A percentile compares a stretch with the other conserved stretches of the same genome.
Evolutionary conservation across 1,140 invertebrate species (phyloP).

Genomic region (Sinella curviseta): DNA sequence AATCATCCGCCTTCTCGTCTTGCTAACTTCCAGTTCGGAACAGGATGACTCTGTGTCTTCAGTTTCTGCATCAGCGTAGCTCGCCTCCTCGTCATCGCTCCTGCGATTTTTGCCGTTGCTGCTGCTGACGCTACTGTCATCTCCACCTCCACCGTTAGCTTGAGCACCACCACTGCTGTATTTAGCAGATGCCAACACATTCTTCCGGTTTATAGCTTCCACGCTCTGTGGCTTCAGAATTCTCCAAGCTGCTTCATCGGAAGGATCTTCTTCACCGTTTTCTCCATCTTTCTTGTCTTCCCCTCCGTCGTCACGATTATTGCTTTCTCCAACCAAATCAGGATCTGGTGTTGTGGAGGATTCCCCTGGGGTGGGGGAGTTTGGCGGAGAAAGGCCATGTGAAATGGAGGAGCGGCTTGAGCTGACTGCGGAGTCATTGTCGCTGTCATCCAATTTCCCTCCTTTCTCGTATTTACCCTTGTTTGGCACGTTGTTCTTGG

Average conservation of each 20-base stretch:
- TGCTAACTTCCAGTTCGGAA: slow-evolving; percentile 46
- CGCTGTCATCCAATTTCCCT: slow-evolving; percentile 65
- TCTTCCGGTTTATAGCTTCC: slow-evolving; percentile 79
- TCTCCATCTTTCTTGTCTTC: slow-evolving; percentile 59
- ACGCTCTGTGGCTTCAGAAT: slow-evolving; percentile 75
- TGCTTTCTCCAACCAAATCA: slow-evolving; percentile 34
- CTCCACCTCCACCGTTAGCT: slow-evolving; percentile 64
- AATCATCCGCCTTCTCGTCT: slow-evolving; percentile 38
- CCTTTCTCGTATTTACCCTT: slow-evolving; percentile 34
- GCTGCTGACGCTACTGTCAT: slow-evolving; percentile 62
- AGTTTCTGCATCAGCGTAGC: slow-evolving; percentile 48
- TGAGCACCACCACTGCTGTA: slow-evolving; percentile 73
- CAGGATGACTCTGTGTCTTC: slow-evolving; percentile 48
- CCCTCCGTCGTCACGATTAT: slow-evolving; percentile 1
- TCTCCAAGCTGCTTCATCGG: slow-evolving; percentile 55
- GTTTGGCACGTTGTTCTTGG: neutral
- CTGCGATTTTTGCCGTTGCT: slow-evolving; percentile 55
- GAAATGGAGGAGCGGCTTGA: slow-evolving; percentile 73
- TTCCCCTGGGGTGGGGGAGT: slow-evolving; percentile 58
- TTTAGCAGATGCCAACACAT: slow-evolving; percentile 81
- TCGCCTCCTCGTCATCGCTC: slow-evolving; percentile 49
- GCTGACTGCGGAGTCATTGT: slow-evolving; percentile 82
- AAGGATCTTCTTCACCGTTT: slow-evolving; percentile 58
- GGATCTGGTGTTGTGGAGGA: slow-evolving; percentile 58
- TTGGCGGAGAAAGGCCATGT: slow-evolving; percentile 65